Percentiles rank a stretch among this genome's conserved stretches.
phyloP scores from a whole-genome alignment of 2,888 invertebrate species.

The Eupithecia vulgata region DNA sequence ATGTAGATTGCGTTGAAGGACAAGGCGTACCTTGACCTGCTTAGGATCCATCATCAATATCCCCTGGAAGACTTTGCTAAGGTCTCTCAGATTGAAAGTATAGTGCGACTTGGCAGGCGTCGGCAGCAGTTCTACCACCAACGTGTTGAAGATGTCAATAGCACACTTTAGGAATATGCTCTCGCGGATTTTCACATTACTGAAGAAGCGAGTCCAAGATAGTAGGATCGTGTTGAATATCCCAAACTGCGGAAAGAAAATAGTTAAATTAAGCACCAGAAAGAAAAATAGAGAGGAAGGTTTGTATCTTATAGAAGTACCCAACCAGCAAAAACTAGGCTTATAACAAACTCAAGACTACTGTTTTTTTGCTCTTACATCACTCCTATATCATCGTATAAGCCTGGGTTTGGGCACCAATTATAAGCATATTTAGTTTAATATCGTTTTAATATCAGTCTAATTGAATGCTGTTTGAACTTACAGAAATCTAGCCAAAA shows the following conservation, averaged over 20 bases:
- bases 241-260: conserved; percentile 59
- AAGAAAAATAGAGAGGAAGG: not conserved
- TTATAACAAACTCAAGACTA: too few relatives aligned
- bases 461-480: too few relatives aligned
- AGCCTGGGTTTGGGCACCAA: too few relatives aligned
- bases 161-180: conserved; percentile 86
- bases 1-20: conserved; percentile 35
- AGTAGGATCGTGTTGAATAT: conserved; percentile 88
- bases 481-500: too few relatives aligned
- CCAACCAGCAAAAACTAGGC: too few relatives aligned
- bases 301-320: not conserved
- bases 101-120: conserved; percentile 96
- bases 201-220: conserved; percentile 85
- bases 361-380: too few relatives aligned
- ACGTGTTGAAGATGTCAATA: conserved; percentile 86
- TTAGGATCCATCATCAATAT: conserved; percentile 88
- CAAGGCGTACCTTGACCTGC: conserved; percentile 78
- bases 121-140: conserved; percentile 89
- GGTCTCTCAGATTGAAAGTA: conserved; percentile 94
- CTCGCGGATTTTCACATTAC: conserved; percentile 58
- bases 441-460: too few relatives aligned
- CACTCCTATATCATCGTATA: too few relatives aligned
- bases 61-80: conserved; percentile 93
- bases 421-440: too few relatives aligned
- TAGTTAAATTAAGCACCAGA: not conserved